phyloP scores from a whole-genome alignment of 1,140 invertebrate species.

The Cryptotermes secundus region DNA sequence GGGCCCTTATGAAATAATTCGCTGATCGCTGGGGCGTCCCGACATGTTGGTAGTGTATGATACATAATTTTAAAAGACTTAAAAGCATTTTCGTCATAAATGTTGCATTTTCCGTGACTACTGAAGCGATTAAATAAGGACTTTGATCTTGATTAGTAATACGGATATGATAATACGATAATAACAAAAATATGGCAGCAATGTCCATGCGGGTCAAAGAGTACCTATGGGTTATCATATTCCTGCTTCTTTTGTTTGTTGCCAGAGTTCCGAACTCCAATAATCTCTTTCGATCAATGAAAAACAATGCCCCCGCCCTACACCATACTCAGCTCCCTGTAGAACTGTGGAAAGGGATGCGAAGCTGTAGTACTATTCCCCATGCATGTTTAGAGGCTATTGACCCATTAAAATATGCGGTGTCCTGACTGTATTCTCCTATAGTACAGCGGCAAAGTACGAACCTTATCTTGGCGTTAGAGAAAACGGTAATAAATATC shows the following conservation, averaged over 20 bases:
- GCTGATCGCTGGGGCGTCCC: too few species aligned
- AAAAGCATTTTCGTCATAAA: too few species aligned
- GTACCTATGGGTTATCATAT: neutral
- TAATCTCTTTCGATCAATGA: conserved; percentile 1
- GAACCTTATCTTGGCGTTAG: neutral
- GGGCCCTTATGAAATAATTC: too few species aligned
- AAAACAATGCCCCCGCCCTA: neutral
- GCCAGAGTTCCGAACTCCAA: neutral
- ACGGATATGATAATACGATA: too few species aligned
- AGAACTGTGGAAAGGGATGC: neutral
- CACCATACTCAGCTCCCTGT: neutral
- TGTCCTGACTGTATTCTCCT: neutral
- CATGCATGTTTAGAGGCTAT: neutral
- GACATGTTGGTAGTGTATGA: too few species aligned
- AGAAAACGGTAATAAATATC: conserved; percentile 15
- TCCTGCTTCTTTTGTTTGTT: neutral
- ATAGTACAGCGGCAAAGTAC: neutral
- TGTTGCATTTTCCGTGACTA: too few species aligned
- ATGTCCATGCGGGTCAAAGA: neutral
- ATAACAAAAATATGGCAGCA: neutral
- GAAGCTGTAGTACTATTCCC: neutral
- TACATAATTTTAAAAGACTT: too few species aligned
- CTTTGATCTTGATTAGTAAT: too few species aligned
- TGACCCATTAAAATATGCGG: conserved; percentile 3
- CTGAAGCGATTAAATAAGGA: too few species aligned